Evolutionary conservation across 1,140 invertebrate genomes (phyloP).

Genomic region (Cydia splendana): DNA sequence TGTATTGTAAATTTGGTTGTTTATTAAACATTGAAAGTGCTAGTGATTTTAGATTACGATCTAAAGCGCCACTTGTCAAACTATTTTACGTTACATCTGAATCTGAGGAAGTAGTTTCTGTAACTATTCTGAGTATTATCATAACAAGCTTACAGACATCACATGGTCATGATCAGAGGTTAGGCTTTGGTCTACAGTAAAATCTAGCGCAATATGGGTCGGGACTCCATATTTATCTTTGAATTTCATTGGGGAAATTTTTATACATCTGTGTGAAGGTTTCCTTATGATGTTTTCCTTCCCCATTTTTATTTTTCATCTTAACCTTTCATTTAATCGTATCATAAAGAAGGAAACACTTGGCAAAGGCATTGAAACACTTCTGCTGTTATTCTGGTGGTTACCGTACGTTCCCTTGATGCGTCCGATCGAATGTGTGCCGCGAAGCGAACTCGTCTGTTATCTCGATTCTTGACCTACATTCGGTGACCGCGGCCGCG

Average conservation of each 20-base stretch:
- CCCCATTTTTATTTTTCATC: too few relatives aligned
- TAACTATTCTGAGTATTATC: too few relatives aligned
- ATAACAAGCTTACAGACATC: too few relatives aligned
- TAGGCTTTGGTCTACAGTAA: too few relatives aligned
- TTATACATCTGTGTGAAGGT: too few relatives aligned
- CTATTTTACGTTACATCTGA: neutral
- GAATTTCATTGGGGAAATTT: too few relatives aligned
- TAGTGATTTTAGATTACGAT: neutral
- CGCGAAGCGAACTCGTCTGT: constrained; percentile 53
- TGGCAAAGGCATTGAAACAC: neutral
- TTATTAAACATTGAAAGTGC: neutral
- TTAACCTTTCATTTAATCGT: too few relatives aligned
- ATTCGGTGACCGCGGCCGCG: constrained; percentile 58
- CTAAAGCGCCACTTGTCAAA: too few relatives aligned
- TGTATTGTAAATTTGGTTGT: neutral
- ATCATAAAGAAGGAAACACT: neutral
- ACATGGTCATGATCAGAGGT: too few relatives aligned
- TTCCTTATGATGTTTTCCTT: too few relatives aligned
- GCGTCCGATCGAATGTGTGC: constrained; percentile 43
- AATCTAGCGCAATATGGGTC: too few relatives aligned
- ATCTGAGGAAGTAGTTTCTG: neutral
- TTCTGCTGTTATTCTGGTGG: neutral
- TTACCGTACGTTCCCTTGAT: constrained; percentile 10
- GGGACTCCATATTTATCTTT: too few relatives aligned
- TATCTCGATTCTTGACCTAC: constrained; percentile 73